A percentile compares a stretch with the other conserved stretches of the same genome.
phyloP scores from a whole-genome alignment of 2,888 invertebrate species.

The Hypomecis punctinalis region DNA sequence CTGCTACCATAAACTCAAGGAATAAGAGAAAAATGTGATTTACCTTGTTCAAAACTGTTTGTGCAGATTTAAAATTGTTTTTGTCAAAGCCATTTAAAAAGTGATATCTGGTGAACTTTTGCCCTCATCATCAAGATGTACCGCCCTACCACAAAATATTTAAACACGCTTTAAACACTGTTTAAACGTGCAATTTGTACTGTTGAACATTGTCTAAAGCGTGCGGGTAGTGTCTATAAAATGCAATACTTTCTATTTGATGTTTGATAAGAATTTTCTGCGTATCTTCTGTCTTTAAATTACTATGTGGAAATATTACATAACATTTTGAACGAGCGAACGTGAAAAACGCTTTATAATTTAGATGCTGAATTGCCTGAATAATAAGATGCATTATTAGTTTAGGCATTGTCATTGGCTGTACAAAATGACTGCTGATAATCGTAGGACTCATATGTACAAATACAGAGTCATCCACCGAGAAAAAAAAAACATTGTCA shows the following conservation, averaged over 20 bases:
- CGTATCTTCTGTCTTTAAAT: slow-evolving; percentile 10
- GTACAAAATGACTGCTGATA: slow-evolving; percentile 2
- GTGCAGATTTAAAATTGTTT: too few relatives aligned
- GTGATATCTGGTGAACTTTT: too few relatives aligned
- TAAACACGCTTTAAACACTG: too few relatives aligned
- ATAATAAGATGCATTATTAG: not conserved
- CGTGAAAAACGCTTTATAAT: slow-evolving; percentile 11
- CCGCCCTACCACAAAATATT: too few relatives aligned
- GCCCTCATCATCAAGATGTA: too few relatives aligned
- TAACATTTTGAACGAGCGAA: slow-evolving; percentile 4
- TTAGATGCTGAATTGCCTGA: slow-evolving; percentile 11
- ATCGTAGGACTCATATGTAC: not conserved
- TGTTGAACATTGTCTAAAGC: too few relatives aligned
- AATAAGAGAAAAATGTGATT: too few relatives aligned
- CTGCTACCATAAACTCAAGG: too few relatives aligned
- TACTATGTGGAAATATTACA: not conserved
- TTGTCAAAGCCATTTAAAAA: too few relatives aligned
- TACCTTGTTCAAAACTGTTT: too few relatives aligned
- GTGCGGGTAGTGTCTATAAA: too few relatives aligned
- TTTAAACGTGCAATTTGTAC: too few relatives aligned
- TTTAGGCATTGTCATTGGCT: slow-evolving; percentile 2
- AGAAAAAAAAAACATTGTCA: not conserved
- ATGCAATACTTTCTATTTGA: not conserved
- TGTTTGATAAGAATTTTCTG: not conserved
- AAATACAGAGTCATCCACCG: not conserved